Base-by-base conservation (phyloP, 2,113 vertebrate genomes). In the Oncorhynchus clarkii region DNA sequence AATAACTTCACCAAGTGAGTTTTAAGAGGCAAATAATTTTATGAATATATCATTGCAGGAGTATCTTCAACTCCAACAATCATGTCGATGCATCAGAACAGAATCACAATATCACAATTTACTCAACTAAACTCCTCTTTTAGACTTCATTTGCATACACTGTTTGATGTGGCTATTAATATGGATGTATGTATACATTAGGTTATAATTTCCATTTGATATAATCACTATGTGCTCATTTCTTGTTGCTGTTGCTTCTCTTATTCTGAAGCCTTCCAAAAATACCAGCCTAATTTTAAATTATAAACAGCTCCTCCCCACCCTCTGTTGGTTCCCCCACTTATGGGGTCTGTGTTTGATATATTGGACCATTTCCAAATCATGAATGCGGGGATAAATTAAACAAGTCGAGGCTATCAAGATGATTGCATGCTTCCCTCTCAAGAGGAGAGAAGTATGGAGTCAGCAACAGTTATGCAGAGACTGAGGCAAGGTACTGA, bases 251-350 rank as follows among this genome's bases (percentile, higher is more conserved):
- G 79, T 73, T 80, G 79, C 80, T 80, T 69, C 54, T 71, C 76
- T 87, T 84, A 92, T 91, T 90, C 85, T 76, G 83, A 85, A 49
- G 74, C 45, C 74, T 78, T 75, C 74, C 67, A 80, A 66, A 86
- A 88, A 87, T 79, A 87, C 29, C 64, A 74, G 49, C 71, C 68
- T 34, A 78, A 81, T 86, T 75, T 75, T 79, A 86, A 82, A 70
- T 74, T 48, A 72, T 72, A 78, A 78, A 78, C 75, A 77, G 75
- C 31, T 67, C 39, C 27, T 76, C 77, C 76, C 71, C 62, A 16
- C 67, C 75, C 82, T 22, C 76, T 79, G 72, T 74, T 60, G 14
- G 14, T 51, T 51, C 14, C 71, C 80, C 59, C 75, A 75, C 65
- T 79, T 78, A 84, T 29, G 79, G 77, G 76, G 74, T 74, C 78